Evolutionary conservation across 1,140 invertebrate species (phyloP).

Genomic region (Microplitis demolitor): DNA sequence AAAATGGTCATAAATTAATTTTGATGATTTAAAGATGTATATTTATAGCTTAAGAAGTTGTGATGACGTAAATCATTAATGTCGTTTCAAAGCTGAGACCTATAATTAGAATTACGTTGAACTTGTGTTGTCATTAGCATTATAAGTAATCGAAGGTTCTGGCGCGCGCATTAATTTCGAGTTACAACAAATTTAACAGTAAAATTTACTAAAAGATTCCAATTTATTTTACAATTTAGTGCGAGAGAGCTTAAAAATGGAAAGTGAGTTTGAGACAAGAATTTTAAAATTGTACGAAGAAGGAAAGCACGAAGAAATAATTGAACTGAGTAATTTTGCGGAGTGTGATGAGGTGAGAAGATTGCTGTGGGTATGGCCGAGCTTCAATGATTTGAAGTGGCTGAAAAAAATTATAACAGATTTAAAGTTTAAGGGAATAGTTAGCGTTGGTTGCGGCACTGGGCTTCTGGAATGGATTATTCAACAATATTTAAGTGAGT

Average conservation of each 20-base stretch:
- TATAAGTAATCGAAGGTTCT: background rate
- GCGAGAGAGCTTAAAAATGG: slow-evolving; percentile 13
- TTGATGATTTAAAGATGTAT: background rate
- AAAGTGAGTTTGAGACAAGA: slow-evolving; percentile 37
- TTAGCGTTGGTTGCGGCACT: slow-evolving; percentile 66
- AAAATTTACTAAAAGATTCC: too few relatives aligned
- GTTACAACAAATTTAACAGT: too few relatives aligned
- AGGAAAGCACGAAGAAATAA: slow-evolving; percentile 44
- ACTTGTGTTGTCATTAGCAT: slow-evolving; percentile 3
- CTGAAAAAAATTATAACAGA: slow-evolving; percentile 46
- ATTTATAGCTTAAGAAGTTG: background rate
- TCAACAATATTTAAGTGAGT: slow-evolving; percentile 56
- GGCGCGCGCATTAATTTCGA: background rate
- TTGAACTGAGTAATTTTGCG: slow-evolving; percentile 31
- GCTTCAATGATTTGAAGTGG: slow-evolving; percentile 58
- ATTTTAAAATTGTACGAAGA: slow-evolving; percentile 38
- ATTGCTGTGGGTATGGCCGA: slow-evolving; percentile 67
- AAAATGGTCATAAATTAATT: too few relatives aligned
- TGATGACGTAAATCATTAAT: background rate
- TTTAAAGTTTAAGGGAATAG: slow-evolving; percentile 48
- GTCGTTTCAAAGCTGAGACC: background rate
- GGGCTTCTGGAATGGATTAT: slow-evolving; percentile 66
- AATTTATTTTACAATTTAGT: too few relatives aligned
- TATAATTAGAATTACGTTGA: slow-evolving; percentile 15
- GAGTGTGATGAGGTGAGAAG: slow-evolving; percentile 44